A percentile compares a stretch with the other conserved stretches of the same genome.
These are phyloP conservation scores for Catotricha subobsoleta DNA, from an alignment of 2,888 invertebrate species.

Conservation along the genomic window DNA sequence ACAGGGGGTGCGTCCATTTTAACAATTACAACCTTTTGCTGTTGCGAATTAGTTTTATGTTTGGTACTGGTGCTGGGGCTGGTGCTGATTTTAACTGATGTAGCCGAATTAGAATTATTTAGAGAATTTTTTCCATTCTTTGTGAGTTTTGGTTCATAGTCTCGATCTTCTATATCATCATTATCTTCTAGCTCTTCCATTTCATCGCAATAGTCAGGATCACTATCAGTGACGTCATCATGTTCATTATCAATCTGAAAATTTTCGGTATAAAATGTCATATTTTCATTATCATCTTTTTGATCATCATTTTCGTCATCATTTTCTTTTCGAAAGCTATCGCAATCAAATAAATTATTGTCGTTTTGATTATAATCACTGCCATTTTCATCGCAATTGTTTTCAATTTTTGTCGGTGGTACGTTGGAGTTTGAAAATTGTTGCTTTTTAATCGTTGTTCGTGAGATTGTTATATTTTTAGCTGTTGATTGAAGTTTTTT, in stretches of 20 bases:
- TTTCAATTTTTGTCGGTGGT: not conserved
- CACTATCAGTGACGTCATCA: not conserved
- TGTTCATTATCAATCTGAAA: not conserved
- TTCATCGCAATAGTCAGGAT: not conserved
- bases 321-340: not conserved
- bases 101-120: not conserved
- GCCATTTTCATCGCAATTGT: too few relatives aligned
- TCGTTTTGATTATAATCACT: too few relatives aligned
- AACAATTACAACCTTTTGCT: constrained; percentile 2
- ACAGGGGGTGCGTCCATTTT: constrained; percentile 8
- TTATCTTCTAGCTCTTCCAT: not conserved
- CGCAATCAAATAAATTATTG: too few relatives aligned
- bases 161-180: not conserved
- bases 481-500: not conserved
- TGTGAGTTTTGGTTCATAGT: not conserved
- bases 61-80: not conserved
- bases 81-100: not conserved
- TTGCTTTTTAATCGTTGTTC: too few relatives aligned
- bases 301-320: not conserved
- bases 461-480: too few relatives aligned
- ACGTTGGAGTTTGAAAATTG: not conserved
- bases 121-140: not conserved
- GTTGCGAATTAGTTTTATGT: not conserved
- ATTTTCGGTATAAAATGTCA: not conserved
- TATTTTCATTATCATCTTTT: not conserved